Percentiles rank a stretch among this genome's conserved stretches.
Conservation (phyloP, 2,113 vertebrate genomes). For the Hiodon tergisus region DNA sequence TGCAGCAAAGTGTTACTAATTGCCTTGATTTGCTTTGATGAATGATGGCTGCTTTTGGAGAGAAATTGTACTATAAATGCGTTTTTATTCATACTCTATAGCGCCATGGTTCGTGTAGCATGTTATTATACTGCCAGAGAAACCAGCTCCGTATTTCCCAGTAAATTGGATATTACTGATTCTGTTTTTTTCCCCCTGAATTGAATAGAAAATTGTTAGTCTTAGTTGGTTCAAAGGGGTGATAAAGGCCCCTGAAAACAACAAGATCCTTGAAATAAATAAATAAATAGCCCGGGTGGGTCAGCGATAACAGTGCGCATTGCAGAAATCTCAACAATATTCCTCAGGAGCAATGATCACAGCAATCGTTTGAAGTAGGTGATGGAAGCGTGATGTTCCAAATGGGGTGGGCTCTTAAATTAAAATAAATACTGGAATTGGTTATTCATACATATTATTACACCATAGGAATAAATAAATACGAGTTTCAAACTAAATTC, state of each 20-base stretch:
- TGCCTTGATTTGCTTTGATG: conserved; percentile 67
- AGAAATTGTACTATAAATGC: conserved; percentile 61
- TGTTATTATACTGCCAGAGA: conserved; percentile 68
- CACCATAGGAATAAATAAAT: conserved; percentile 42
- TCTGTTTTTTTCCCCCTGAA: conserved; percentile 62
- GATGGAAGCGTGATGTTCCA: conserved; percentile 51
- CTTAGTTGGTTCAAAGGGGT: conserved; percentile 47
- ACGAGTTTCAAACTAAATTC: conserved; percentile 39
- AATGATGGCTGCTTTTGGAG: conserved; percentile 64
- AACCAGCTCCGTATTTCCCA: conserved; percentile 58
- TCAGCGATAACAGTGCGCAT: conserved; percentile 51
- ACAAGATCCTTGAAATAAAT: conserved; percentile 61
- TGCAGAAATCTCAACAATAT: conserved; percentile 58
- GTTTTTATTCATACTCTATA: conserved; percentile 66
- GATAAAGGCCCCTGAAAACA: conserved; percentile 46
- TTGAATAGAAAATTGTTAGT: conserved; percentile 55
- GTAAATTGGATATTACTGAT: conserved; percentile 72
- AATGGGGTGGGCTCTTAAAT: conserved; percentile 39
- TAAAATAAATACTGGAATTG: conserved; percentile 11
- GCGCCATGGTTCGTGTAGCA: conserved; percentile 63
- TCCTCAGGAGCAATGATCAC: conserved; percentile 57
- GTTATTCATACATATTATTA: conserved; percentile 26
- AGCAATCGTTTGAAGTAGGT: conserved; percentile 60
- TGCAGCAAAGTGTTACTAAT: conserved; percentile 68
- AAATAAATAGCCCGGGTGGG: conserved; percentile 57